These are phyloP conservation scores for Myotis yumanensis DNA, from an alignment of 2,113 vertebrate genomes.

Conservation along the genomic window DNA sequence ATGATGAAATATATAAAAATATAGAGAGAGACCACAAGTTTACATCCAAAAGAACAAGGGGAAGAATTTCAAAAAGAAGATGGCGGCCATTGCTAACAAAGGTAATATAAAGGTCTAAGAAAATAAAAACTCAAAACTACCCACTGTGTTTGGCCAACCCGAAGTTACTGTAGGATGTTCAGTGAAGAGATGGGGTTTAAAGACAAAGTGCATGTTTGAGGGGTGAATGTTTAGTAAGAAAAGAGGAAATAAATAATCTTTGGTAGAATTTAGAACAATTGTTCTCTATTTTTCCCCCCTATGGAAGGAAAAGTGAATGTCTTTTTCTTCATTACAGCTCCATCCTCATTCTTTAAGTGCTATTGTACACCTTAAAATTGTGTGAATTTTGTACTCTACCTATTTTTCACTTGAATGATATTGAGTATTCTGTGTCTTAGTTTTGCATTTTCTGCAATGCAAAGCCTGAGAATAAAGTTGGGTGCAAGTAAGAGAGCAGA, in stretches of 20 bases:
- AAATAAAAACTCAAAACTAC: neutral
- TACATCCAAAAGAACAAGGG: neutral
- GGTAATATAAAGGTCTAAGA: neutral
- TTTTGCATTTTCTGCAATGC: neutral
- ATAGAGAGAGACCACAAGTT: no score
- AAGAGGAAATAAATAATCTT: neutral
- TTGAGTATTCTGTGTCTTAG: neutral
- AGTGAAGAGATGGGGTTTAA: neutral
- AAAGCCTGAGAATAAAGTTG: neutral
- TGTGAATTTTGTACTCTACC: neutral
- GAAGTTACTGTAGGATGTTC: neutral
- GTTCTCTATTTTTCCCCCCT: neutral
- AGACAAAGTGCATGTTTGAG: neutral
- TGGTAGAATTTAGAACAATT: neutral
- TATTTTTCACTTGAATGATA: neutral
- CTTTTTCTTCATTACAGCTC: rapidly evolving
- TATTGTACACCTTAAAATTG: neutral
- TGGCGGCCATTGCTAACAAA: neutral
- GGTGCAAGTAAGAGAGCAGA: neutral
- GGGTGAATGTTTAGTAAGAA: neutral
- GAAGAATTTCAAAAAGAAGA: neutral
- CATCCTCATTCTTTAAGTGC: neutral
- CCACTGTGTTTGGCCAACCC: neutral
- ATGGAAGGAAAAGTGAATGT: neutral
- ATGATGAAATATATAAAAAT: neutral